Conservation (phyloP, 2,797 vertebrate species). For the Arctocebus calabarensis region DNA sequence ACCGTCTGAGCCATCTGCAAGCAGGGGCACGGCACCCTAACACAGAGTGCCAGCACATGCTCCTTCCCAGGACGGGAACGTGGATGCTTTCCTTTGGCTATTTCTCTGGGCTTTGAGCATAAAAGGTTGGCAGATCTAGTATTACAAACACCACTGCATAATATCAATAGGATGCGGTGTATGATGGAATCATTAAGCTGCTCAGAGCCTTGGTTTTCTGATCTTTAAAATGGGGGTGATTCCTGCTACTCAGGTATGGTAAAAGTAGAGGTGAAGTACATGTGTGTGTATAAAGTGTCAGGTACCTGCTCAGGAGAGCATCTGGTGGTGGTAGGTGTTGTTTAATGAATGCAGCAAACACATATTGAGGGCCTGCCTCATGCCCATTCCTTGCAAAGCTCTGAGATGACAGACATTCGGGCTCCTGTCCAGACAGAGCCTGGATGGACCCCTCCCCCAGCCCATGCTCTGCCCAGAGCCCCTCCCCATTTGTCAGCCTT, state of each 20-base stretch:
- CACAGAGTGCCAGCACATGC: background rate
- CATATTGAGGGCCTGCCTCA: background rate
- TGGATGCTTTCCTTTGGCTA: background rate
- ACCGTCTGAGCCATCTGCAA: slow-evolving; percentile 3
- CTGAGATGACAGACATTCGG: background rate
- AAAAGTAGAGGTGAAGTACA: background rate
- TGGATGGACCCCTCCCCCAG: background rate
- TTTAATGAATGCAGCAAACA: background rate
- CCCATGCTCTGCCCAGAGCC: background rate
- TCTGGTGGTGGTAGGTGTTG: background rate
- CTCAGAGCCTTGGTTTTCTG: background rate
- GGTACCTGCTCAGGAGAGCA: background rate
- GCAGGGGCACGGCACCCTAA: background rate
- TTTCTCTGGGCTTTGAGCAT: background rate
- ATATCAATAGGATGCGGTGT: background rate
- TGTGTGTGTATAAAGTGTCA: background rate
- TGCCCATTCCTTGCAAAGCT: slow-evolving; percentile 4
- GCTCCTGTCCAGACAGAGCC: background rate
- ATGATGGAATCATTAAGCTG: background rate
- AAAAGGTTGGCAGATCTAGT: background rate
- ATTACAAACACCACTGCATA: background rate
- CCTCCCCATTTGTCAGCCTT: background rate
- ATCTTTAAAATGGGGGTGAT: background rate
- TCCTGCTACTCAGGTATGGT: background rate
- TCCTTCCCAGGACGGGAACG: background rate